Base-by-base conservation (phyloP, 2,797 vertebrate genomes). In the Aselliscus stoliczkanus region DNA sequence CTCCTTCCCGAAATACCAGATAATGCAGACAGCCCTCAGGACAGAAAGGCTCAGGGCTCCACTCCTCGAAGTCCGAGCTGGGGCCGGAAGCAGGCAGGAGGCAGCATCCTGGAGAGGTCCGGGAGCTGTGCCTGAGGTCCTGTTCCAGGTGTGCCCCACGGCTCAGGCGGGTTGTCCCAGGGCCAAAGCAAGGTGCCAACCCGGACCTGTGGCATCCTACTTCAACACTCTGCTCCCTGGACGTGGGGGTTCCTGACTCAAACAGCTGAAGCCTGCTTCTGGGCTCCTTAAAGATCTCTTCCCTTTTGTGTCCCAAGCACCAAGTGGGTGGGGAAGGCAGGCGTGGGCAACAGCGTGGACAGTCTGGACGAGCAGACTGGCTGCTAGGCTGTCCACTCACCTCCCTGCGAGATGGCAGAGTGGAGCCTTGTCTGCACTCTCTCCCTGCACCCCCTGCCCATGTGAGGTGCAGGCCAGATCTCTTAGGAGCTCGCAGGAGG, bases 91-190 rank as follows among this genome's bases (percentile, higher is more conserved):
- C 11, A 29, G 34, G 20, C 5, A 58, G 13, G 44, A 56, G 4
- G 64, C 34, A 15, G n/a, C 0, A 1, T 13, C 7, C 7, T 2
- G 18, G 1, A 15, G 37, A 42, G 4, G 17, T n/a, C 14, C 6
- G 25, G 12, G 65, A 64, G 34, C 18, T 21, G 9, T 20, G 29
- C 17, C 20, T 15, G 8, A 9, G 18, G 4, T 52, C 9, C 31
- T n/a, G n/a, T n/a, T n/a, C 27, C 54, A 65, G 14, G 17, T 25
- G 20, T 21, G 29, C 50, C 44, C 5, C 5, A 39, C 0, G 10
- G 11, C 27, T 31, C 23, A 44, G 27, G 34, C 31, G 11, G 14
- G 18, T 52, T 50, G 23, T 29, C 39, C 31, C 39, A 21, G 21
- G 13, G 11, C 1, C 54, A 21, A 72, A 65, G 76, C 2, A 54